Evolutionary conservation across 2,113 vertebrate species (phyloP).

Genomic region (Panthera tigris): DNA sequence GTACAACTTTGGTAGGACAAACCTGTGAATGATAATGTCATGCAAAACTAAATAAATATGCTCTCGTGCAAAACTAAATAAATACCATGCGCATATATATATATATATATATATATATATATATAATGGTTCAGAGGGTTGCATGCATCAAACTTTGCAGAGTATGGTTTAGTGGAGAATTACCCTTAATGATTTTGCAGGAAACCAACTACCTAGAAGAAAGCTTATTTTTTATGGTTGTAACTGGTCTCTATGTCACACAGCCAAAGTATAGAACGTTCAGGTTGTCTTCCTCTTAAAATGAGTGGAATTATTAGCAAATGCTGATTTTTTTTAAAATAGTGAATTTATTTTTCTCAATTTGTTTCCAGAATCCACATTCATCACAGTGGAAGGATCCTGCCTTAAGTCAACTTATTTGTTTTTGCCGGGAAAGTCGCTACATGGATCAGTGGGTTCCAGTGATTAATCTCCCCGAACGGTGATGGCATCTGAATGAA

Average conservation of each 20-base stretch:
- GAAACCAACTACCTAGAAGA: background rate
- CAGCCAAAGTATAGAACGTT: background rate
- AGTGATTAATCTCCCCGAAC: constrained; percentile 94
- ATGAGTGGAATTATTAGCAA: background rate
- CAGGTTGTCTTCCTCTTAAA: background rate
- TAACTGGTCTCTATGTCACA: background rate
- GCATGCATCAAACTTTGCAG: background rate
- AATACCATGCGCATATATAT: background rate
- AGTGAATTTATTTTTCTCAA: constrained; percentile 1
- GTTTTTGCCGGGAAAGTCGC: constrained; percentile 97
- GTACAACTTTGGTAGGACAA: background rate
- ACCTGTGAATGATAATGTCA: background rate
- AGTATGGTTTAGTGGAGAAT: background rate
- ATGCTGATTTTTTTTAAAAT: background rate
- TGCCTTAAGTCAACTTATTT: constrained; percentile 93
- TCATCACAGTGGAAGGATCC: constrained; percentile 92
- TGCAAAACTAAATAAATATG: background rate
- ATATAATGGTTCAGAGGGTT: background rate
- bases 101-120: background rate
- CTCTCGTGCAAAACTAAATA: background rate
- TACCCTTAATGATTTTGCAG: background rate
- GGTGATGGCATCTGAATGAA: constrained; percentile 85
- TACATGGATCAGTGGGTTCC: constrained; percentile 98
- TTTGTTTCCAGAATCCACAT: constrained; percentile 90
- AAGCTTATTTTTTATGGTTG: background rate